Conservation (phyloP, 2,113 vertebrate genomes). For the Merops nubicus region DNA sequence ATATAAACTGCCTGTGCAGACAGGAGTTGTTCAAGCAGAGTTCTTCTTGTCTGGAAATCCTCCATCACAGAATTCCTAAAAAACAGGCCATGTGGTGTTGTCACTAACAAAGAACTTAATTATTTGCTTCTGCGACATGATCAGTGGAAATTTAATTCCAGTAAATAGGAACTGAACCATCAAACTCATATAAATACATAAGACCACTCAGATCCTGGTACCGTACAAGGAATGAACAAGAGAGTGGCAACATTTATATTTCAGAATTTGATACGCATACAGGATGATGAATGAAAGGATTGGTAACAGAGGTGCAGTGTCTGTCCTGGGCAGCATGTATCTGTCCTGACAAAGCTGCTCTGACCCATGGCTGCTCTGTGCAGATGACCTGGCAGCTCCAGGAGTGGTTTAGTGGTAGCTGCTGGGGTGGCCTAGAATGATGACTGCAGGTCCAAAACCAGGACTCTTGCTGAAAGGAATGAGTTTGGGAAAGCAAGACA, state of each 20-base stretch:
- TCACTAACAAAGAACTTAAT: background rate
- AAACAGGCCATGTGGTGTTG: background rate
- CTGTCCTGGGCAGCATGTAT: background rate
- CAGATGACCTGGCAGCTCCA: background rate
- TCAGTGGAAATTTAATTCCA: background rate
- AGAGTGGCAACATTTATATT: background rate
- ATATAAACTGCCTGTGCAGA: background rate
- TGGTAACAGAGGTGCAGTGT: background rate
- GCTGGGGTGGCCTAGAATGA: background rate
- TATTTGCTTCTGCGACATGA: background rate
- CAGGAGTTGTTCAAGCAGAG: background rate
- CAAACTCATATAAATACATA: background rate
- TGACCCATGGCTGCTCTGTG: background rate
- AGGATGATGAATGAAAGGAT: background rate
- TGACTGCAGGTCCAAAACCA: accelerated
- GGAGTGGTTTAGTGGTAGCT: background rate
- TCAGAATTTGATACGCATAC: background rate
- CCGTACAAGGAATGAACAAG: background rate
- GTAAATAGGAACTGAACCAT: background rate
- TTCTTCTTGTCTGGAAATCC: background rate
- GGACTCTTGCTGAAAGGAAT: background rate
- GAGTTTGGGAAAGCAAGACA: background rate
- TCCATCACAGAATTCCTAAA: background rate
- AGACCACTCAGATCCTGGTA: background rate
- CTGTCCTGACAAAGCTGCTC: background rate